These are phyloP conservation scores for Turritopsis dohrnii DNA, from an alignment of 30 jellyfish, hydroid and myxozoan genomes.

Conservation along the genomic window DNA sequence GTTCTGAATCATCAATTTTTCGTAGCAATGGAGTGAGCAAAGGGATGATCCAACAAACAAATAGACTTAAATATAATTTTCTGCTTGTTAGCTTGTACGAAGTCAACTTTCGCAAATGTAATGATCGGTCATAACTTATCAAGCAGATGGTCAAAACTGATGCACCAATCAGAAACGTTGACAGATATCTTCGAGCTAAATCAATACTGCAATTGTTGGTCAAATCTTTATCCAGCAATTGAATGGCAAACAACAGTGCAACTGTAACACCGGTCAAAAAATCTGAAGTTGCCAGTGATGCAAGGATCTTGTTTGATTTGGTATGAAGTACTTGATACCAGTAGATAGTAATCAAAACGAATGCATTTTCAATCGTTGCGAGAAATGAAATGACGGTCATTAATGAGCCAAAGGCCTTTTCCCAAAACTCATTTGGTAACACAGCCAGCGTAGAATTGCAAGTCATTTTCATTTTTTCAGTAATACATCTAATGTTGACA, in stretches of 20 bases:
- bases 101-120: neutral
- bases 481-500: no score
- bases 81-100: neutral
- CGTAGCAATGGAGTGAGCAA: neutral
- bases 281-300: conserved; percentile 16
- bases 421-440: neutral
- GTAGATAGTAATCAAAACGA: neutral
- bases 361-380: neutral
- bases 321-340: neutral
- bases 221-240: neutral
- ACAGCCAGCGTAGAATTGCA: neutral
- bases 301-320: neutral
- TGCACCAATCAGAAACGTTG: conserved; percentile 11
- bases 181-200: conserved; percentile 1
- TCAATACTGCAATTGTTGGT: neutral
- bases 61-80: neutral
- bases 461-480: neutral
- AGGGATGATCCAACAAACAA: conserved; percentile 1
- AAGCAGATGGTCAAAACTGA: conserved; percentile 1
- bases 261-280: neutral
- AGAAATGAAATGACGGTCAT: neutral
- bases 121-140: conserved; percentile 1
- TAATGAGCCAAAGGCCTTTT: neutral
- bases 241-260: conserved; percentile 6
- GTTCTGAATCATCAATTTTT: neutral